A percentile compares a stretch with the other conserved stretches of the same genome.
phyloP scores from a whole-genome alignment of 2,888 invertebrate genomes.

The Cheilosia scutellata region DNA sequence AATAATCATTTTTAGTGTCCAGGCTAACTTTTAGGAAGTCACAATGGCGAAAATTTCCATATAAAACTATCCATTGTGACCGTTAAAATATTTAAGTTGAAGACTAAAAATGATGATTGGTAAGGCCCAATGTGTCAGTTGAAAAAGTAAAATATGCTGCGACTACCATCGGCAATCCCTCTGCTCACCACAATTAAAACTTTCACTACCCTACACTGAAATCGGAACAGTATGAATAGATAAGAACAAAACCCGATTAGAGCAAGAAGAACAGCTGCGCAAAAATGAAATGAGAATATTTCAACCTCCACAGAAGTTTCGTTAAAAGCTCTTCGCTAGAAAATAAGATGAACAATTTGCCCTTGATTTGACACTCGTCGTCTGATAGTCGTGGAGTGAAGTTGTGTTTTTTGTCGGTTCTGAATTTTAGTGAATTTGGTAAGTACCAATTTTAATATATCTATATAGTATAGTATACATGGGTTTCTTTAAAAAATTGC shows the following conservation, averaged over 20 bases:
- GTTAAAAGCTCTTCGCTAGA: slow-evolving; percentile 64
- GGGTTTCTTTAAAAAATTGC: no score
- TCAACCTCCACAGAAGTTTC: slow-evolving; percentile 44
- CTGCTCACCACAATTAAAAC: neutral
- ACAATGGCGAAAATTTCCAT: no score
- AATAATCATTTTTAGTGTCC: no score
- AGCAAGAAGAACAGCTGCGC: slow-evolving; percentile 24
- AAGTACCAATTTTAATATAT: slow-evolving; percentile 42
- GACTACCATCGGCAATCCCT: neutral
- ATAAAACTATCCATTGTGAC: no score
- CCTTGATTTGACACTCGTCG: slow-evolving; percentile 76
- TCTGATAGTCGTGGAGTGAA: slow-evolving; percentile 69
- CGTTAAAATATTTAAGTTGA: no score
- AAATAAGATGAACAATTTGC: slow-evolving; percentile 74
- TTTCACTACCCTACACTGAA: slow-evolving; percentile 27
- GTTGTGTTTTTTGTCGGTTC: slow-evolving; percentile 69
- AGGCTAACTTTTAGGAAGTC: no score
- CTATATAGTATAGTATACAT: neutral
- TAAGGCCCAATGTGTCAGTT: no score
- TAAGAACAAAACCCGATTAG: neutral
- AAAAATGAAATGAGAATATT: slow-evolving; percentile 35
- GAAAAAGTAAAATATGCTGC: neutral
- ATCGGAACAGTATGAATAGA: slow-evolving; percentile 26
- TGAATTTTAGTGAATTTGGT: slow-evolving; percentile 63
- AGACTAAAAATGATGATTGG: no score